phyloP scores from a whole-genome alignment of 1,140 invertebrate species.

The Listronotus oregonensis region DNA sequence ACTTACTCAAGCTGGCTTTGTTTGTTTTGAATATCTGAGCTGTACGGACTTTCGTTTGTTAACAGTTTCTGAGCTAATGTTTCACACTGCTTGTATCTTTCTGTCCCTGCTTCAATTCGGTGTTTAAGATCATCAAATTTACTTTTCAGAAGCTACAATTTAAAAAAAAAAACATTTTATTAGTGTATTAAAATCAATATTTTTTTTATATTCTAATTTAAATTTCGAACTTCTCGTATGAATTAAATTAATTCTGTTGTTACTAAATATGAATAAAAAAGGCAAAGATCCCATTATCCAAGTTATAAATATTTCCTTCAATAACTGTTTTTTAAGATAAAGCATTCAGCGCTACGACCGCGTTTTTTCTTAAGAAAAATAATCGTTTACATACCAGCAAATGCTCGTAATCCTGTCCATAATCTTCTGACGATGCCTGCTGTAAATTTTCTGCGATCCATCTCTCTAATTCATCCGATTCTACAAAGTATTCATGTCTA shows the following conservation, averaged over 20 bases:
- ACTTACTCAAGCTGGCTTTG: conserved; percentile 87
- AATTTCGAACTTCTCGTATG: no score
- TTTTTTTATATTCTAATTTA: no score
- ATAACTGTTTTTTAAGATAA: no score
- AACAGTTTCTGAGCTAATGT: conserved; percentile 89
- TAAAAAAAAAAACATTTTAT: conserved; percentile 44
- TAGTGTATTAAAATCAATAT: no score
- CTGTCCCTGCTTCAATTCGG: conserved; percentile 86
- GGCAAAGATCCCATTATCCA: no score
- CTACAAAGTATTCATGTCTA: conserved; percentile 90
- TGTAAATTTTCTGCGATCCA: conserved; percentile 95
- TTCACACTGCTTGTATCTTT: conserved; percentile 92
- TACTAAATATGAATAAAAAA: no score
- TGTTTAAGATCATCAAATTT: conserved; percentile 97
- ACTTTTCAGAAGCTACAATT: conserved; percentile 80
- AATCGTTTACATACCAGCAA: conserved; percentile 69
- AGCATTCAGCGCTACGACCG: no score
- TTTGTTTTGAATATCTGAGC: conserved; percentile 82
- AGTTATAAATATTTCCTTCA: no score
- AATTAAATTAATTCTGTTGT: no score
- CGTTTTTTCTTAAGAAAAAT: no score
- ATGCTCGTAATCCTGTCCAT: conserved; percentile 97
- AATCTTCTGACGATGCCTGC: conserved; percentile 90
- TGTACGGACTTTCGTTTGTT: conserved; percentile 86
- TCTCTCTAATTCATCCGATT: conserved; percentile 87